Conservation (phyloP, 2,888 invertebrate genomes). For the Cephus rjabovi region DNA sequence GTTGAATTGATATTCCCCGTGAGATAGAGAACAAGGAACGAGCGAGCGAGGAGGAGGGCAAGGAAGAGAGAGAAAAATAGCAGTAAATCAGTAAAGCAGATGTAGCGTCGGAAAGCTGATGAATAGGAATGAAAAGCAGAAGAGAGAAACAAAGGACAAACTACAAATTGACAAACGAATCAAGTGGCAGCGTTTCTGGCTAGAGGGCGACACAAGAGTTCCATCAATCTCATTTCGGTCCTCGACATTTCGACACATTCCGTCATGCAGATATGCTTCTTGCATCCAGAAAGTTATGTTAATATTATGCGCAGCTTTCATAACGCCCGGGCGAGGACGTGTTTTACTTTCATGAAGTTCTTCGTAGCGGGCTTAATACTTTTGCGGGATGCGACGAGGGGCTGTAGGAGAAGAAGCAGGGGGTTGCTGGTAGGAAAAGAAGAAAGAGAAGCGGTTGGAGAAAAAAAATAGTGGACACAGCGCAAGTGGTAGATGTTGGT, state of each 20-base stretch:
- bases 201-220: slow-evolving; percentile 38
- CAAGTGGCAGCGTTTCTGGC: slow-evolving; percentile 1
- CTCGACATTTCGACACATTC: slow-evolving; percentile 43
- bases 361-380: slow-evolving; percentile 39
- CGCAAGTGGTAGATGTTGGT: background rate
- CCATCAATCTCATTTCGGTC: slow-evolving; percentile 41
- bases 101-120: background rate
- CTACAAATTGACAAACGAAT: background rate
- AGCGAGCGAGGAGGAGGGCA: background rate
- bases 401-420: background rate
- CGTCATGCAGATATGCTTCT: slow-evolving; percentile 46
- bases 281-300: slow-evolving; percentile 42
- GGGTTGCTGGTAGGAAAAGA: slow-evolving; percentile 20
- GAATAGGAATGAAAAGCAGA: background rate
- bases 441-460: slow-evolving; percentile 7
- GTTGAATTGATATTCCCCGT: background rate
- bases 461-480: background rate
- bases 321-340: slow-evolving; percentile 37
- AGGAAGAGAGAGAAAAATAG: background rate
- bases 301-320: slow-evolving; percentile 48
- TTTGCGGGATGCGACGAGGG: slow-evolving; percentile 11
- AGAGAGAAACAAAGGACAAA: background rate
- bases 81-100: background rate
- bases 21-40: background rate
- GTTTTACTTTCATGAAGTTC: slow-evolving; percentile 53